Base-by-base conservation (phyloP, 1,140 invertebrate species). In the Lethocerus indicus region DNA sequence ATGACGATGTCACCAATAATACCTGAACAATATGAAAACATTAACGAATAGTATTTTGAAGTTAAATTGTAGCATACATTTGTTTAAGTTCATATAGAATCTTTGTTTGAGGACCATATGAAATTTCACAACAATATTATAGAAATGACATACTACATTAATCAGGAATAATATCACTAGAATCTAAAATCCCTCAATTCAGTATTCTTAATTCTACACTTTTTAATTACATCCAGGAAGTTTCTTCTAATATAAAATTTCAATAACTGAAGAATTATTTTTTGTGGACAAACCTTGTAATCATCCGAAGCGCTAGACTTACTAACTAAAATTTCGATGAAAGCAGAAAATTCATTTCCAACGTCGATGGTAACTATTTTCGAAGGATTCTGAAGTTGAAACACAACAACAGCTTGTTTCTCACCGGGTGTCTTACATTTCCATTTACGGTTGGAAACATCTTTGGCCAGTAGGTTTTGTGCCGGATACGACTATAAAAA, bases 341-440 rank as follows among this genome's bases (percentile, higher is more conserved):
- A 81, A 1, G 86, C 86, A 2, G 85, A 79, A 55, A 81, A 72
- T 57, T 87, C 79, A 67, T 89, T 89, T 47, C 86, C 87, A 59
- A 93, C 80, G 55, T 88, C 81, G 28, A 92, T 73, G 12, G 71
- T 69, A 20, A 71, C 71, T 44, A 92, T 84, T 59, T 75, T 59
- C 1, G 70, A 69, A 2, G 78, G 67, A 60, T 81, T 76, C 39
- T 76, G 72, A 24, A 93, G 67, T 67, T 91, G 82, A 23, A 91
- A 59, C 18, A 89, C 73, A 16, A 86, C 73, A 51, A 74, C 75
- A 5, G 74, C 77, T 40, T 73, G 71, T 35, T 77, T 75, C 59
- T 85, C 83, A 2, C 82, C 83, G n/a, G 65, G 55, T 14, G 62
- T 57, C 51, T 70, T 69, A 56, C 79, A 79, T 60, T 83, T 76